A percentile compares a stretch with the other conserved stretches of the same genome.
Conservation (phyloP, 1,140 invertebrate species). For the Ceratoteleas bidentatus region DNA sequence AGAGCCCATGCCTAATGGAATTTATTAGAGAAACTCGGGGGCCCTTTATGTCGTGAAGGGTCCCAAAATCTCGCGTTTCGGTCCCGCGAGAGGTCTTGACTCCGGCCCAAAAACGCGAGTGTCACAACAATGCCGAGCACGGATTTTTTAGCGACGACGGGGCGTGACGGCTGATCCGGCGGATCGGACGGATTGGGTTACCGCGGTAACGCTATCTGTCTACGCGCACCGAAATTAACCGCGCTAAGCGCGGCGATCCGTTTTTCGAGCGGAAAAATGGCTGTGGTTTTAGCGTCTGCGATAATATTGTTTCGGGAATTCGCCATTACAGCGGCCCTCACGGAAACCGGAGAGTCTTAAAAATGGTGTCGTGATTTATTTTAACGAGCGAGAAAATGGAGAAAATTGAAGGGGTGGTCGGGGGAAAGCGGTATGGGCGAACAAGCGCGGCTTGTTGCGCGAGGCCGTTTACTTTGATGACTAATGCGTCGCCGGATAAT, state of each 20-base stretch:
- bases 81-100: constrained; percentile 46
- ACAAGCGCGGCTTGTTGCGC: neutral
- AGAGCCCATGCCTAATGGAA: constrained; percentile 79
- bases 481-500: constrained; percentile 12
- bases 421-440: no score
- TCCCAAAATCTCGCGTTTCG: constrained; percentile 31
- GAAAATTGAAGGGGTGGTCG: constrained; percentile 3
- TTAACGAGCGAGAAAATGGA: constrained; percentile 5
- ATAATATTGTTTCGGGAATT: constrained; percentile 59
- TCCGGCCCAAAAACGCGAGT: constrained; percentile 11
- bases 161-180: neutral
- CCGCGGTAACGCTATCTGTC: constrained; percentile 11
- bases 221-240: neutral
- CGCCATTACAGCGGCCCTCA: constrained; percentile 44
- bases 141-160: constrained; percentile 5
- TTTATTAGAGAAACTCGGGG: constrained; percentile 76
- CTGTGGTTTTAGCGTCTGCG: constrained; percentile 24
- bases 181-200: constrained; percentile 10
- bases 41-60: constrained; percentile 17
- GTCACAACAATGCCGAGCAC: constrained; percentile 33
- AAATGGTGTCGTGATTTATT: constrained; percentile 36
- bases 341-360: neutral
- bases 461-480: constrained; percentile 16
- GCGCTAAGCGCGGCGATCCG: constrained; percentile 11
- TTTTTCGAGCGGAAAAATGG: constrained; percentile 34